Evolutionary conservation across 2,797 vertebrate genomes (phyloP).

Genomic region (Danio albolineatus): DNA sequence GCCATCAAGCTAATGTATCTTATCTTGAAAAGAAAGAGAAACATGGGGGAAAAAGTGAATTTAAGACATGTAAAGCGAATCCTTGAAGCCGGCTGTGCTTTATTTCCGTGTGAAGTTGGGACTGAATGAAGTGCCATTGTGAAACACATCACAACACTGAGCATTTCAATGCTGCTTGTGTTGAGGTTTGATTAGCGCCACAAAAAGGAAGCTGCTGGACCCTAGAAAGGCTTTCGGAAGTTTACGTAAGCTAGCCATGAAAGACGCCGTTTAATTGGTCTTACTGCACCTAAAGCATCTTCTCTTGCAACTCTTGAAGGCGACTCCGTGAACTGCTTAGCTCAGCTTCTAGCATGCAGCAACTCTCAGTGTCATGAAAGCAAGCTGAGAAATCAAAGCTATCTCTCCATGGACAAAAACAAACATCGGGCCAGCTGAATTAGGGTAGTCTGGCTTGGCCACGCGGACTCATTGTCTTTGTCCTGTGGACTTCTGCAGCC

Average conservation of each 20-base stretch:
- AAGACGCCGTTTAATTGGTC: slow-evolving; percentile 50
- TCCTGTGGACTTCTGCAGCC: slow-evolving; percentile 23
- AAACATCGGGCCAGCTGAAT: slow-evolving; percentile 65
- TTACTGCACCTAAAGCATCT: slow-evolving; percentile 42
- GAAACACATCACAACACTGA: slow-evolving; percentile 49
- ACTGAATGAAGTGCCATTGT: slow-evolving; percentile 37
- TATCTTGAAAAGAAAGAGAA: slow-evolving; percentile 33
- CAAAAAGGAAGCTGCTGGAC: slow-evolving; percentile 32
- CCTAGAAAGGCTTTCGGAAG: slow-evolving; percentile 33
- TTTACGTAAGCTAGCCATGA: slow-evolving; percentile 43
- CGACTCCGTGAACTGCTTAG: not conserved
- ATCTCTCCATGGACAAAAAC: slow-evolving; percentile 52
- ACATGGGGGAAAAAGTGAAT: slow-evolving; percentile 14
- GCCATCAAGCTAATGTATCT: slow-evolving; percentile 44
- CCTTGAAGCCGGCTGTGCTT: slow-evolving; percentile 31
- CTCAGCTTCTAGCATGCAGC: slow-evolving; percentile 15
- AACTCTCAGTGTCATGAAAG: slow-evolving; percentile 52
- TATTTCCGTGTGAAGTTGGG: slow-evolving; percentile 31
- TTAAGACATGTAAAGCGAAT: slow-evolving; percentile 17
- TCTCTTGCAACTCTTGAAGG: slow-evolving; percentile 44
- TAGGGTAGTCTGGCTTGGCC: slow-evolving; percentile 58
- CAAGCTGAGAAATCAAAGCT: slow-evolving; percentile 53
- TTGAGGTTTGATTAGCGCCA: slow-evolving; percentile 39
- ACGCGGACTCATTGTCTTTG: not conserved
- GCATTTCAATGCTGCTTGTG: slow-evolving; percentile 23